Evolutionary conservation across 2,888 invertebrate species (phyloP), one percentile per base, ranked within the genome.

Genomic region (Callyntrura sp.): DNA sequence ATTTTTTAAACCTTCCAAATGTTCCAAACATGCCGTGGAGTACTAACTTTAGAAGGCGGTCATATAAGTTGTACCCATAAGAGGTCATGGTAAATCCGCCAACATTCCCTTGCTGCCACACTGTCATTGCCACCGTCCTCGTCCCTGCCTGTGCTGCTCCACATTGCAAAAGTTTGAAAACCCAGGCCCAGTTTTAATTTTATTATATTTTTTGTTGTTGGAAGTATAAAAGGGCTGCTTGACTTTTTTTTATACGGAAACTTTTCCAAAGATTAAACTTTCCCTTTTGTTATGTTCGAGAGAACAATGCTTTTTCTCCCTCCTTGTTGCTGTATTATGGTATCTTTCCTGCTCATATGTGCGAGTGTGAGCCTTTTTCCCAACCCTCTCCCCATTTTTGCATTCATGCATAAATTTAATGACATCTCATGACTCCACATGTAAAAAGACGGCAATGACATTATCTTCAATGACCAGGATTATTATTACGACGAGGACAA

Each of bases 401-500:
- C 68, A 68, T 43, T 68, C 43, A 17, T 43, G 43, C 68, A 68
- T 68, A 68, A 68, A 35, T 68, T 43, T 68, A 68, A 68, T 68
- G 35, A 68, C 35, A 35, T n/a, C 28, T 43, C 28, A 60, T 23
- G 12, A n/a, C 60, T 17, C n/a, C 11, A 20, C 70, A 45, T 73
- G 70, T 45, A 45, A 73, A 65, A 73, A 73, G 25, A 73, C 45
- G 20, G 20, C 23, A 35, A 35, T 35, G 35, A 23, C 45, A 48
- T 73, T 73, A 73, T 45, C 20, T 48, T 48, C 70, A 73, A 45
- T 45, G 70, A 23, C 70, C 45, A 20, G 45, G 45, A 73, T 73
- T 73, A 73, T 48, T 48, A 73, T 45, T 9, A 73, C 11, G 45
- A 45, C 11, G 45, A 35, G 62, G 25, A 73, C 11, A 20, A 45